Evolutionary conservation across 2,888 invertebrate genomes (phyloP).

Genomic region (Papilio demoleus): DNA sequence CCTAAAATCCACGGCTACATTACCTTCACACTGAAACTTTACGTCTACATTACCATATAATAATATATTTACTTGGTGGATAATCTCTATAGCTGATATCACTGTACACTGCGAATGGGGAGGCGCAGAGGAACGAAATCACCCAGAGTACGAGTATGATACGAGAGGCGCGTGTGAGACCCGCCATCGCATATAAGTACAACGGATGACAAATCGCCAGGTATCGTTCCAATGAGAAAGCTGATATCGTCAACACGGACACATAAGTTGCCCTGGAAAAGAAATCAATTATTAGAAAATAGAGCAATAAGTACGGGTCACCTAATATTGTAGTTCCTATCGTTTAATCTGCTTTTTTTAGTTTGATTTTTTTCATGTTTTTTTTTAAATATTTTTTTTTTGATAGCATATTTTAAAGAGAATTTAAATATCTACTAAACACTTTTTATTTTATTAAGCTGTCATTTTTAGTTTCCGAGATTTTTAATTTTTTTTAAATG

Average conservation of each 20-base stretch:
- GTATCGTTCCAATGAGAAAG: constrained; percentile 95
- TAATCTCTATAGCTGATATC: constrained; percentile 89
- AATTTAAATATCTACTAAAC: no score
- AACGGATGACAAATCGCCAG: constrained; percentile 93
- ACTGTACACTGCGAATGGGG: constrained; percentile 89
- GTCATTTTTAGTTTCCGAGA: no score
- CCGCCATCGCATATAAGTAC: constrained; percentile 92
- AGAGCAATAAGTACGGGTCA: no score
- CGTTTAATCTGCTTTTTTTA: no score
- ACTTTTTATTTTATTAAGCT: no score
- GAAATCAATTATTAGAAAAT: background rate
- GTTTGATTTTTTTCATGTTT: no score
- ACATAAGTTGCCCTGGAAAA: constrained; percentile 91
- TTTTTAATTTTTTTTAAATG: no score
- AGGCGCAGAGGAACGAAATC: constrained; percentile 88
- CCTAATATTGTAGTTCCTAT: no score
- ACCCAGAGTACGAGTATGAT: constrained; percentile 92
- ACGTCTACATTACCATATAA: background rate
- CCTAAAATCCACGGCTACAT: no score
- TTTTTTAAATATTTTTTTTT: no score
- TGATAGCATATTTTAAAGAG: no score
- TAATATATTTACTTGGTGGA: constrained; percentile 84
- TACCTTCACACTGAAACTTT: background rate
- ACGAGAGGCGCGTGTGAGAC: constrained; percentile 88
- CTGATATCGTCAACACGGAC: constrained; percentile 94